Conservation (phyloP, 2,797 vertebrate genomes). For the Acipenser transmontanus region DNA sequence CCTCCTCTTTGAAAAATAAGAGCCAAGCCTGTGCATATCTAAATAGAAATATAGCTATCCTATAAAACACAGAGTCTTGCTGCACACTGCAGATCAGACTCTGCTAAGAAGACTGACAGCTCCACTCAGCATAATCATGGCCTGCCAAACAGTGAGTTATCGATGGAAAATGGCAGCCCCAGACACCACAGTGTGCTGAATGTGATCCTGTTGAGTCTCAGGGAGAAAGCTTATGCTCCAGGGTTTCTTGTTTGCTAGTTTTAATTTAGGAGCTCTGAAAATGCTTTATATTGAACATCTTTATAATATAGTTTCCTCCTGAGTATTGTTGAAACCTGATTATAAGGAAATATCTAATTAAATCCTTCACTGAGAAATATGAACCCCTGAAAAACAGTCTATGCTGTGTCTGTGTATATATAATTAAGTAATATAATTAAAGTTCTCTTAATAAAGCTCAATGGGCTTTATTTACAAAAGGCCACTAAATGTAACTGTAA, state of each 20-base stretch:
- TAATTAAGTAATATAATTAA: too few species aligned
- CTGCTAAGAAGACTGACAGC: background rate
- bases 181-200: background rate
- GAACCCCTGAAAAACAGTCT: too few species aligned
- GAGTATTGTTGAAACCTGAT: too few species aligned
- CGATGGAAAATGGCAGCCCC: background rate
- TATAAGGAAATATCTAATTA: too few species aligned
- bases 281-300: too few species aligned
- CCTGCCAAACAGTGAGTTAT: constrained; percentile 3
- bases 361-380: too few species aligned
- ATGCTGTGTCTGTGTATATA: too few species aligned
- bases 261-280: background rate
- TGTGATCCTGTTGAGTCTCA: background rate
- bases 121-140: constrained; percentile 1
- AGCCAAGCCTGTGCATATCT: background rate
- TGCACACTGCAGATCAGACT: background rate
- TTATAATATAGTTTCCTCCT: too few species aligned
- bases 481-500: too few species aligned
- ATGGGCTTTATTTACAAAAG: too few species aligned
- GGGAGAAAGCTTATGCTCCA: background rate
- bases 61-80: background rate
- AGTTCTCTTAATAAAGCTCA: too few species aligned
- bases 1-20: too few species aligned
- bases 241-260: background rate
- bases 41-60: background rate